Evolutionary conservation across 2,888 invertebrate species (phyloP).

Genomic region (Ornithoptera priamus): DNA sequence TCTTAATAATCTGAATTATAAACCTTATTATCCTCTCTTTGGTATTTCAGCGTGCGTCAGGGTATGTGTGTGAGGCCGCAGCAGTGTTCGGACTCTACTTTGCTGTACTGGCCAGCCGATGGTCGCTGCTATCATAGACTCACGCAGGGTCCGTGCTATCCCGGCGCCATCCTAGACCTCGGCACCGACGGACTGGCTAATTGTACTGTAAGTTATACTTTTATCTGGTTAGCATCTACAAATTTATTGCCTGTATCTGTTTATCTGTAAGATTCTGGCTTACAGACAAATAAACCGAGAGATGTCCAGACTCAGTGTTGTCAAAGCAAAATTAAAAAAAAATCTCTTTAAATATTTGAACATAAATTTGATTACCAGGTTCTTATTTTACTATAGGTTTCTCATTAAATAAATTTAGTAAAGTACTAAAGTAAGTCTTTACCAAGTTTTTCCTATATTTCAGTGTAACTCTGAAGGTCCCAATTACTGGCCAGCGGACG

Average conservation of each 20-base stretch:
- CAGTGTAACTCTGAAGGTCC: slow-evolving; percentile 79
- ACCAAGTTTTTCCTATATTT: slow-evolving; percentile 32
- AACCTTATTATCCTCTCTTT: slow-evolving; percentile 28
- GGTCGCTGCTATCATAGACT: slow-evolving; percentile 86
- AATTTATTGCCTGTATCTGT: too few relatives aligned
- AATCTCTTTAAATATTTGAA: too few relatives aligned
- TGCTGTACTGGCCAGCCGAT: slow-evolving; percentile 88
- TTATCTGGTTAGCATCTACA: neutral
- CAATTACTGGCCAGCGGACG: slow-evolving; percentile 81
- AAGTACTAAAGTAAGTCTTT: too few relatives aligned
- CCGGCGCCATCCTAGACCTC: slow-evolving; percentile 84
- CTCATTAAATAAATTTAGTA: too few relatives aligned
- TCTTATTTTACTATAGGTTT: too few relatives aligned
- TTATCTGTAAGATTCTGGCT: too few relatives aligned
- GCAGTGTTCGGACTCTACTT: slow-evolving; percentile 81
- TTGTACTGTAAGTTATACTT: slow-evolving; percentile 76
- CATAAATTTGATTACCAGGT: too few relatives aligned
- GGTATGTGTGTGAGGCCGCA: slow-evolving; percentile 86
- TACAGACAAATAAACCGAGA: too few relatives aligned
- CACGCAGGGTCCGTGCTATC: slow-evolving; percentile 87
- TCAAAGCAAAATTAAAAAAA: too few relatives aligned
- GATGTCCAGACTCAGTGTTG: too few relatives aligned
- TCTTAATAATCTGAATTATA: too few relatives aligned
- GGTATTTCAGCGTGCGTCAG: slow-evolving; percentile 81
- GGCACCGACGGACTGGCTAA: slow-evolving; percentile 82